Conservation (phyloP, 2,113 vertebrate genomes). For the Carettochelys insculpta region DNA sequence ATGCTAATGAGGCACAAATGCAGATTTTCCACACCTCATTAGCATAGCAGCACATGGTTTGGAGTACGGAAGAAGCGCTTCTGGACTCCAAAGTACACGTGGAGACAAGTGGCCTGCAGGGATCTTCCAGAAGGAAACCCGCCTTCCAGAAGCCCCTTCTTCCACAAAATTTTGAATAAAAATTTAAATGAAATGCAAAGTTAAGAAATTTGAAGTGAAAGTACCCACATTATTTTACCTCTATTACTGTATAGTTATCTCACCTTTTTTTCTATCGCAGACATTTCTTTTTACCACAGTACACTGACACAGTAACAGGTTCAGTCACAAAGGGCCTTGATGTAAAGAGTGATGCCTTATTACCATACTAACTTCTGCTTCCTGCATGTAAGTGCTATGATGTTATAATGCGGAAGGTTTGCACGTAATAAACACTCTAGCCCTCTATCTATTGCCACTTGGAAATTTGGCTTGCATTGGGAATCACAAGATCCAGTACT, state of each 20-base stretch:
- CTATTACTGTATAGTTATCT: background rate
- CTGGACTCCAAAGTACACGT: too few species aligned
- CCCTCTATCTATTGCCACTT: background rate
- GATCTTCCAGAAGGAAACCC: too few species aligned
- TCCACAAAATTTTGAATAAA: too few species aligned
- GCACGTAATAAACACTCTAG: accelerated
- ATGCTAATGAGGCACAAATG: too few species aligned
- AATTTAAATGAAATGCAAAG: background rate
- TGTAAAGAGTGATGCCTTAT: background rate
- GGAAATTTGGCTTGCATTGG: background rate
- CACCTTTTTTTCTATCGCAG: accelerated
- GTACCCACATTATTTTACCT: background rate
- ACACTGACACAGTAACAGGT: background rate
- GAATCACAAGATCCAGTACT: background rate
- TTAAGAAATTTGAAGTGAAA: background rate
- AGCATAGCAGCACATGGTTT: too few species aligned
- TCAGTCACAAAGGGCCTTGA: background rate
- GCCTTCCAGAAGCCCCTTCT: too few species aligned
- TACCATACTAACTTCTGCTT: background rate
- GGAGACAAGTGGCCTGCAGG: too few species aligned
- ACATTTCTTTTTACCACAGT: background rate
- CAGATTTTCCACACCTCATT: too few species aligned
- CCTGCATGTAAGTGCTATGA: background rate
- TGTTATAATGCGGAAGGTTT: background rate
- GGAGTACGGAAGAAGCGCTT: too few species aligned